Conservation (phyloP, 2,797 vertebrate genomes). For the Protonibea diacanthus region DNA sequence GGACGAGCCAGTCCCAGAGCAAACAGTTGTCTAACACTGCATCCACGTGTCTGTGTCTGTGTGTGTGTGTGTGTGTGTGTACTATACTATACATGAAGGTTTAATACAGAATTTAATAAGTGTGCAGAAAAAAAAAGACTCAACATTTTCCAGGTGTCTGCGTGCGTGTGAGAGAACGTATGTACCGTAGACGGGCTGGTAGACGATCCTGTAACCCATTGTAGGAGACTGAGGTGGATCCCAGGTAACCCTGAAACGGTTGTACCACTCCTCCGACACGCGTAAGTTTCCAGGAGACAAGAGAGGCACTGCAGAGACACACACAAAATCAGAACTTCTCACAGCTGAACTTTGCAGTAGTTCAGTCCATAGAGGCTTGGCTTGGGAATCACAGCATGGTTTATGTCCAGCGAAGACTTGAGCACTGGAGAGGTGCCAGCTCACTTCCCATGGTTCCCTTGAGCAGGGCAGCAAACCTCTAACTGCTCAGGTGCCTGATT, state of each 20-base stretch:
- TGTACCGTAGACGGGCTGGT: conserved; percentile 91
- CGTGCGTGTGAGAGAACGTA: background rate
- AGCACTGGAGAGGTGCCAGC: background rate
- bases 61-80: background rate
- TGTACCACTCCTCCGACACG: conserved; percentile 97
- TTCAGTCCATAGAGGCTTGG: background rate
- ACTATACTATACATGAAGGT: background rate
- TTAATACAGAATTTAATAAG: background rate
- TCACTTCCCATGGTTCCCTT: background rate
- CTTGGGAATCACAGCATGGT: background rate
- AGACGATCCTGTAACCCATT: conserved; percentile 92
- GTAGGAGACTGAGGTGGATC: conserved; percentile 88
- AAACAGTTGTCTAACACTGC: background rate
- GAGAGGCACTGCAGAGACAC: conserved; percentile 85
- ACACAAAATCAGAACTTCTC: conserved; percentile 7
- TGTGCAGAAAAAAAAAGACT: background rate
- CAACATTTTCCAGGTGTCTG: too few relatives aligned
- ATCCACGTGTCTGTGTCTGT: background rate
- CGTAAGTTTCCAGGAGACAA: conserved; percentile 90
- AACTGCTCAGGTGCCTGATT: background rate
- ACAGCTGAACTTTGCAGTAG: background rate
- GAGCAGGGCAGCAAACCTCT: background rate
- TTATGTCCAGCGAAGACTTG: background rate
- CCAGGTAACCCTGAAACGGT: conserved; percentile 93
- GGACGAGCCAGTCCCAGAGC: conserved; percentile 17